These are phyloP conservation scores for Eupithecia subumbrata DNA, from an alignment of 2,888 invertebrate genomes.

Conservation along the genomic window DNA sequence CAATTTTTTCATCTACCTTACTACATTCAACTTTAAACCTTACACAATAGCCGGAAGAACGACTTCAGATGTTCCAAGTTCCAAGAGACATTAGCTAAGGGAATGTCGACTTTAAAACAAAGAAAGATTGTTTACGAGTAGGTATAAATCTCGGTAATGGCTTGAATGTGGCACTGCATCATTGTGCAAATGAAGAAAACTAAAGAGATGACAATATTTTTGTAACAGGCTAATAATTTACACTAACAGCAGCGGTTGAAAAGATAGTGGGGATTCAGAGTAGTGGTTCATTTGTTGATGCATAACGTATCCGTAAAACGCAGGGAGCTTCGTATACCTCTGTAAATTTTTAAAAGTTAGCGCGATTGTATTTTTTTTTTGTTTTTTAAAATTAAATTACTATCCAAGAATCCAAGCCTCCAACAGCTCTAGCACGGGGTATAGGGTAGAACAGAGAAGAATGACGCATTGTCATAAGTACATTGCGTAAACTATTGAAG, in stretches of 20 bases:
- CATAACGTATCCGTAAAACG: background rate
- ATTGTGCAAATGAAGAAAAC: slow-evolving; percentile 12
- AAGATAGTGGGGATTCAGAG: background rate
- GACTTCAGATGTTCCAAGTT: background rate
- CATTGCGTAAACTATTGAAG: no score
- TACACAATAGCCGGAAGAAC: slow-evolving; percentile 17
- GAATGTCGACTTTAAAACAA: slow-evolving; percentile 28
- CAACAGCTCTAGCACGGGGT: no score
- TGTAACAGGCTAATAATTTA: background rate
- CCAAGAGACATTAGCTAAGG: slow-evolving; percentile 13
- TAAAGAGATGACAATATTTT: background rate
- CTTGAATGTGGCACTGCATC: slow-evolving; percentile 9
- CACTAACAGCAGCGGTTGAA: background rate
- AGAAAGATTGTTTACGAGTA: slow-evolving; percentile 26
- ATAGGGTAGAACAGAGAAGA: no score
- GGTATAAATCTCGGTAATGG: slow-evolving; percentile 32
- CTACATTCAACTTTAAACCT: slow-evolving; percentile 3
- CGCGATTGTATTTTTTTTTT: no score
- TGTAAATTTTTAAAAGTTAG: no score
- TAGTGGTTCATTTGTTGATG: background rate
- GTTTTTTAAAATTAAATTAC: no score
- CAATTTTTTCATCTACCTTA: slow-evolving; percentile 26
- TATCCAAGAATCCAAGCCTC: no score
- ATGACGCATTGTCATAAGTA: no score
- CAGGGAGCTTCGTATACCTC: no score